Evolutionary conservation across 1,140 invertebrate genomes (phyloP).

Genomic region (Cotesia glomerata): DNA sequence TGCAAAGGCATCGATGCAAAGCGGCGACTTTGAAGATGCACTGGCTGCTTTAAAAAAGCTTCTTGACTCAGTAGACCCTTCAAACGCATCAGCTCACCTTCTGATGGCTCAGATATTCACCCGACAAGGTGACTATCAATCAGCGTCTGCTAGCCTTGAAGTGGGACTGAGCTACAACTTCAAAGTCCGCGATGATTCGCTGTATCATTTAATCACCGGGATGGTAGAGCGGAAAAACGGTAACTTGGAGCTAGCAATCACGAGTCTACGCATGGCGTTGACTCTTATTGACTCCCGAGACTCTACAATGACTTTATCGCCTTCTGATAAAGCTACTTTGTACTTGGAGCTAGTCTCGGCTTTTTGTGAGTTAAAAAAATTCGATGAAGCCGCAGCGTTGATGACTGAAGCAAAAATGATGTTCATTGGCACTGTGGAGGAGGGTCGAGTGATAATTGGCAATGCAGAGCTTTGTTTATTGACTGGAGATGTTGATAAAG

Average conservation of each 20-base stretch:
- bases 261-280: constrained; percentile 77
- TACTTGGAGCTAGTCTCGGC: constrained; percentile 88
- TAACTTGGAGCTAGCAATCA: constrained; percentile 76
- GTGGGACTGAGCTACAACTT: constrained; percentile 90
- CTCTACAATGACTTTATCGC: constrained; percentile 51
- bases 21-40: constrained; percentile 75
- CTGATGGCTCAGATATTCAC: constrained; percentile 86
- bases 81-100: constrained; percentile 82
- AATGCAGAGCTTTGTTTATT: constrained; percentile 83
- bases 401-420: constrained; percentile 85
- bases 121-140: constrained; percentile 75
- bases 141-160: constrained; percentile 86
- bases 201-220: constrained; percentile 88
- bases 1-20: constrained; percentile 81
- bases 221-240: constrained; percentile 80
- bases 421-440: constrained; percentile 80
- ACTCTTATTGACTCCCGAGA: constrained; percentile 54
- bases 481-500: constrained; percentile 81
- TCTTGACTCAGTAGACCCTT: constrained; percentile 75
- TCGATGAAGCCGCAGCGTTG: constrained; percentile 79
- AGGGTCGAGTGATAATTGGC: constrained; percentile 81
- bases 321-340: constrained; percentile 81
- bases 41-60: constrained; percentile 73
- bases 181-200: constrained; percentile 85
- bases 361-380: constrained; percentile 73